Conservation (phyloP, 2,113 vertebrate genomes). For the Mola mola region DNA sequence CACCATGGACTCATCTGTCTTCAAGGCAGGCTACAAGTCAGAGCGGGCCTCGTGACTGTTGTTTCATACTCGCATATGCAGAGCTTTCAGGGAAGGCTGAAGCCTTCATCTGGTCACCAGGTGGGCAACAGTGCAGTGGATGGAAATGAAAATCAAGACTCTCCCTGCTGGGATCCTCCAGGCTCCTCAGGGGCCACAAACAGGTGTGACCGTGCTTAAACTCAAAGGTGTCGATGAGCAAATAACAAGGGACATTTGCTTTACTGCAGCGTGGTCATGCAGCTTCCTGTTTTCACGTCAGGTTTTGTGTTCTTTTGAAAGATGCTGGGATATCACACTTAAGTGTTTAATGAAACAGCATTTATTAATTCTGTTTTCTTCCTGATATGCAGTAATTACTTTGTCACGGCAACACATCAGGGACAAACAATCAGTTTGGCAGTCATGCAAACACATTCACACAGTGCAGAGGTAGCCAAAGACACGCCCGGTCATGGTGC, state of each 20-base stretch:
- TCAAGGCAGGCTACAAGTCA: constrained; percentile 58
- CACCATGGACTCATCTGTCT: constrained; percentile 72
- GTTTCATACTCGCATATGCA: constrained; percentile 50
- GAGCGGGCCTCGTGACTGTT: constrained; percentile 24
- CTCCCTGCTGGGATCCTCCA: constrained; percentile 8
- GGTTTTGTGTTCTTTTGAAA: constrained; percentile 32
- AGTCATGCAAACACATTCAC: constrained; percentile 43
- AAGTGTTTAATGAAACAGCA: constrained; percentile 42
- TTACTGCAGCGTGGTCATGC: constrained; percentile 17
- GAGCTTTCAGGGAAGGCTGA: constrained; percentile 24
- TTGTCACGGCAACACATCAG: background rate
- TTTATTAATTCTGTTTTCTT: constrained; percentile 16
- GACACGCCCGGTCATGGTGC: constrained; percentile 38
- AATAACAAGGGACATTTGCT: constrained; percentile 28
- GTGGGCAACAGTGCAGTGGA: constrained; percentile 16
- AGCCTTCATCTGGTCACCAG: constrained; percentile 58
- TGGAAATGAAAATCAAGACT: constrained; percentile 41
- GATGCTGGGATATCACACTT: constrained; percentile 19
- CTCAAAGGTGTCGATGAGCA: constrained; percentile 43
- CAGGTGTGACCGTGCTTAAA: constrained; percentile 32
- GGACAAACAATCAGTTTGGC: constrained; percentile 37
- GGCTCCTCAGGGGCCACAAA: constrained; percentile 34
- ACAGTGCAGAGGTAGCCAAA: constrained; percentile 20
- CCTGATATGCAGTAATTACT: constrained; percentile 19
- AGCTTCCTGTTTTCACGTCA: constrained; percentile 31